phyloP scores from a whole-genome alignment of 2,888 invertebrate species.

The Synanthedon andrenaeformis region DNA sequence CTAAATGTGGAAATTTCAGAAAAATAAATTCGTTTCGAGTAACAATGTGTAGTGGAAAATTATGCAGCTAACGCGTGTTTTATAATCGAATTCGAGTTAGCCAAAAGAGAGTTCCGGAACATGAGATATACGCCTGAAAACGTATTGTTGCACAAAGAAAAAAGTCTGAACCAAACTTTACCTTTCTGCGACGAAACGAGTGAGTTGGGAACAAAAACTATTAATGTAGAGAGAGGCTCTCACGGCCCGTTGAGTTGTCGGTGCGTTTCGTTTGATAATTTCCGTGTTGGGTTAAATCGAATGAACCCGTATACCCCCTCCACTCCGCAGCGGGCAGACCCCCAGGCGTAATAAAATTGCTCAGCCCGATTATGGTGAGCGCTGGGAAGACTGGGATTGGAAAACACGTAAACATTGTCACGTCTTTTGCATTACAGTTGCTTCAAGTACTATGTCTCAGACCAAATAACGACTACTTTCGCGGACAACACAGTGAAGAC shows the following conservation, averaged over 20 bases:
- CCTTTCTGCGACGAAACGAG: constrained; percentile 44
- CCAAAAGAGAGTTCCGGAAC: constrained; percentile 7
- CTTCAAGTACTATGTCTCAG: neutral
- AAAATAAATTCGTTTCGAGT: neutral
- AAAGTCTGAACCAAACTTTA: constrained; percentile 21
- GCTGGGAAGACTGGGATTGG: constrained; percentile 22
- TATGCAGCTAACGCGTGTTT: neutral
- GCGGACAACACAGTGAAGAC: too few relatives aligned
- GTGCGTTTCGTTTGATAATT: constrained; percentile 68
- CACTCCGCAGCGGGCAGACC: constrained; percentile 13
- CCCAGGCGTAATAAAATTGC: constrained; percentile 43
- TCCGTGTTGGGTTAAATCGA: constrained; percentile 66
- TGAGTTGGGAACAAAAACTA: constrained; percentile 61
- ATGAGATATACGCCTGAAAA: constrained; percentile 36
- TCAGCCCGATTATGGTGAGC: constrained; percentile 41
- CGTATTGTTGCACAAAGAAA: constrained; percentile 31
- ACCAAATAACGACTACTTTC: too few relatives aligned
- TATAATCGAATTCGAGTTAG: neutral
- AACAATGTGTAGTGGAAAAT: neutral
- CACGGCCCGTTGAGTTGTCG: constrained; percentile 58
- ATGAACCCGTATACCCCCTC: constrained; percentile 32
- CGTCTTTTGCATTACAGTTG: neutral
- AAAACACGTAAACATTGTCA: constrained; percentile 16
- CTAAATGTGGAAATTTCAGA: neutral
- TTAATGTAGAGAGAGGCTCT: constrained; percentile 53